Evolutionary conservation across 2,797 vertebrate genomes (phyloP).

Genomic region (Pyrocephalus nanus): DNA sequence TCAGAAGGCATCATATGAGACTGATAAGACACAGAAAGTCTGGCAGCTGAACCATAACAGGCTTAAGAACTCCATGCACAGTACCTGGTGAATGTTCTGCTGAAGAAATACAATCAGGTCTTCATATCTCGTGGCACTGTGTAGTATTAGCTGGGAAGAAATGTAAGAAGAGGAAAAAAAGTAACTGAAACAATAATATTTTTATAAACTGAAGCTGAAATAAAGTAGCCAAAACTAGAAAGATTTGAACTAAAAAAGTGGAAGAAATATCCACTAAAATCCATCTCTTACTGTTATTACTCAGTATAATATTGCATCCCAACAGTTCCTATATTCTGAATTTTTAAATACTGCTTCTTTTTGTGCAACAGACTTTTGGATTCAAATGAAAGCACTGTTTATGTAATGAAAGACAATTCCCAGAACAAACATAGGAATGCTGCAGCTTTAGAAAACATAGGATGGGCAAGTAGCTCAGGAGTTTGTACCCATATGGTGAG

Average conservation of each 20-base stretch:
- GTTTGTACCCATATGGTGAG: background rate
- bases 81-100: constrained; percentile 78
- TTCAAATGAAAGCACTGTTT: background rate
- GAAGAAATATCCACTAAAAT: background rate
- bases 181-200: background rate
- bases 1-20: background rate
- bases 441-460: background rate
- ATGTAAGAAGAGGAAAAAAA: background rate
- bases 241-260: background rate
- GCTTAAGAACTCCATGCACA: background rate
- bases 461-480: background rate
- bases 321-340: background rate
- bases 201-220: background rate
- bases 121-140: constrained; percentile 66
- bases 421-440: background rate
- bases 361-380: background rate
- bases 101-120: constrained; percentile 76
- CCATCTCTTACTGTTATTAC: background rate
- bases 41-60: background rate
- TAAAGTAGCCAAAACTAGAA: background rate
- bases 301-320: background rate
- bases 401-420: background rate
- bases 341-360: background rate
- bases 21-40: background rate
- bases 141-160: constrained; percentile 70